Base-by-base conservation (phyloP, 1,140 invertebrate species). In the Zaprionus africanus region DNA sequence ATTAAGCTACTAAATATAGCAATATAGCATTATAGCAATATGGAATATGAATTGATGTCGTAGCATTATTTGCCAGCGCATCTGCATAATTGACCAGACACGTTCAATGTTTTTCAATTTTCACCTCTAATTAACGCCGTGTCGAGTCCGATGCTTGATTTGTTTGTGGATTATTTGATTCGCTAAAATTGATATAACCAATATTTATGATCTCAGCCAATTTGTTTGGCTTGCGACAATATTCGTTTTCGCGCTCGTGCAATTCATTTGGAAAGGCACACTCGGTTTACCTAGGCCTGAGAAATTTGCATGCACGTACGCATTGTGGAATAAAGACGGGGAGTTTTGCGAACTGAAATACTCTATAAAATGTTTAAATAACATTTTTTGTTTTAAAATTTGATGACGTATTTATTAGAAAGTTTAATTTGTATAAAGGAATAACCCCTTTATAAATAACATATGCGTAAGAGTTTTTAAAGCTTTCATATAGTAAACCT, bases 31-130 rank as follows among this genome's bases (percentile, higher is more conserved):
- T n/a, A n/a, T n/a, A n/a, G n/a, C n/a, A 28, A 49, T 43, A 63
- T 28, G 12, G 24, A 53, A 9, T 57, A 28, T 49, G 12, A 46
- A 53, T 46, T 54, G 73, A 51, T 49, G 62, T 69, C 54, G 41
- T 17, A 43, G 41, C 36, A 38, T 38, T 82, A 73, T 87, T 86
- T 80, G 77, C 80, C 70, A 88, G 71, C 80, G 49, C 71, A 83
- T 88, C 69, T 83, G 73, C 80, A 87, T 87, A 87, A 87, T 87
- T 87, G 84, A 63, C 69, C 81, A 67, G 77, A 49, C 83, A 88
- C 83, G 83, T 65, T 80, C 84, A 81, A 81, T 87, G 80, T 78
- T 88, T 82, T 83, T 87, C 77, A 83, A 87, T 86, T 86, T 83
- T 86, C 83, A 80, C 83, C 84, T 88, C 60, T 80, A 86, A 86